Conservation (phyloP, 2,888 invertebrate genomes). For the Tachina fera region DNA sequence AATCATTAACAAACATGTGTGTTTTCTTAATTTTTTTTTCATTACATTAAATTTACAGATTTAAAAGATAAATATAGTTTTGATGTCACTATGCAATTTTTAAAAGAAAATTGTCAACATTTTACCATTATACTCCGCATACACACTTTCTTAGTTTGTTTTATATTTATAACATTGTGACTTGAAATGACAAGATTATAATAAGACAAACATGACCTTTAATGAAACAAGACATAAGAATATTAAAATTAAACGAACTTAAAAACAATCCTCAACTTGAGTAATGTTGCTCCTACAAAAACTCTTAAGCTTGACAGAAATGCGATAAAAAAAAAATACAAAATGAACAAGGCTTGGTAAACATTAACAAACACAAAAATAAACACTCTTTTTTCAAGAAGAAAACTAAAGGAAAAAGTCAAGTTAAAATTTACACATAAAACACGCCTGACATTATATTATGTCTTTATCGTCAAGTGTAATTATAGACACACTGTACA, state of each 20-base stretch:
- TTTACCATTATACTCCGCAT: neutral
- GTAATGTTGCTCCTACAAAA: conserved; percentile 16
- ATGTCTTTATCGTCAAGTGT: conserved; percentile 69
- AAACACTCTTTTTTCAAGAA: conserved; percentile 53
- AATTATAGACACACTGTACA: conserved; percentile 67
- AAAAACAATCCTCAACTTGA: conserved; percentile 7
- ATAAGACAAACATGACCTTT: conserved; percentile 69
- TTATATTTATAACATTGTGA: conserved; percentile 45
- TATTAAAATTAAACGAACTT: conserved; percentile 20
- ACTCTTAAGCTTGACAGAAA: conserved; percentile 1
- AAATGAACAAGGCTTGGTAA: conserved; percentile 67
- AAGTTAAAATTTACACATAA: conserved; percentile 50
- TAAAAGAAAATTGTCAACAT: conserved; percentile 21
- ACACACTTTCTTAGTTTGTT: neutral
- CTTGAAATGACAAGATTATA: conserved; percentile 70
- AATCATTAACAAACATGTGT: conserved; percentile 36
- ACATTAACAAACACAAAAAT: conserved; percentile 57
- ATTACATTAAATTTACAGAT: neutral
- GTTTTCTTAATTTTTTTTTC: neutral
- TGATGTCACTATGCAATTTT: conserved; percentile 9
- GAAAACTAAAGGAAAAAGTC: neutral
- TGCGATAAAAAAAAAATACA: conserved; percentile 2
- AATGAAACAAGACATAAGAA: conserved; percentile 38
- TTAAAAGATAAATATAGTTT: conserved; percentile 20
- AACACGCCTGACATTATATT: conserved; percentile 60